phyloP scores from a whole-genome alignment of 2,888 invertebrate species.

The Catocala sponsa region DNA sequence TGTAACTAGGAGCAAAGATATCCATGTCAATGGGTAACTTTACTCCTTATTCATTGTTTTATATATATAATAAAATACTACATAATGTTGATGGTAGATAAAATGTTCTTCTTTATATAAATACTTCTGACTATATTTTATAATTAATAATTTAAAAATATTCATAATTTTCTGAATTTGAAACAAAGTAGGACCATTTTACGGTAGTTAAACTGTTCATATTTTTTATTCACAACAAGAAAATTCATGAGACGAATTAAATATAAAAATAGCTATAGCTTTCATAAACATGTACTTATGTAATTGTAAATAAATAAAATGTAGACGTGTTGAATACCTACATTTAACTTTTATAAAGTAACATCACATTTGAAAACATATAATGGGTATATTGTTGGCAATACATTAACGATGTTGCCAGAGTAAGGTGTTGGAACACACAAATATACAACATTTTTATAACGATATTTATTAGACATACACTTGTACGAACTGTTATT shows the following conservation, averaged over 20 bases:
- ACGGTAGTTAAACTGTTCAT: too few species aligned
- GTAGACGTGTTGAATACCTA: background rate
- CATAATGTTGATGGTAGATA: too few species aligned
- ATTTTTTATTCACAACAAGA: too few species aligned
- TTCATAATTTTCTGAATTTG: too few species aligned
- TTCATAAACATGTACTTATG: background rate
- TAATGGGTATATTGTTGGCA: background rate
- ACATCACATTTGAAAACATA: constrained; percentile 1
- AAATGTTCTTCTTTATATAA: too few species aligned
- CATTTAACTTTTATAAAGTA: constrained; percentile 5
- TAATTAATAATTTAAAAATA: too few species aligned
- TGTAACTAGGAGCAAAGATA: too few species aligned
- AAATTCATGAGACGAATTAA: constrained; percentile 1
- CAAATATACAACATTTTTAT: constrained; percentile 26
- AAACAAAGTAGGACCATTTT: too few species aligned
- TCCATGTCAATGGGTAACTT: too few species aligned
- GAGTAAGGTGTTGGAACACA: background rate
- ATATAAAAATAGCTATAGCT: background rate
- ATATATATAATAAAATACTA: too few species aligned
- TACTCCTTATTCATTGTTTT: too few species aligned
- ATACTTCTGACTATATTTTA: too few species aligned
- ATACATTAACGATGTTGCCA: background rate
- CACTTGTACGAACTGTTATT: constrained; percentile 59
- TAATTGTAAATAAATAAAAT: constrained; percentile 2
- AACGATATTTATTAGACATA: constrained; percentile 39